A percentile compares a stretch with the other conserved stretches of the same genome.
Evolutionary conservation across 2,888 invertebrate genomes (phyloP).

Genomic region (Cephalotes varians): DNA sequence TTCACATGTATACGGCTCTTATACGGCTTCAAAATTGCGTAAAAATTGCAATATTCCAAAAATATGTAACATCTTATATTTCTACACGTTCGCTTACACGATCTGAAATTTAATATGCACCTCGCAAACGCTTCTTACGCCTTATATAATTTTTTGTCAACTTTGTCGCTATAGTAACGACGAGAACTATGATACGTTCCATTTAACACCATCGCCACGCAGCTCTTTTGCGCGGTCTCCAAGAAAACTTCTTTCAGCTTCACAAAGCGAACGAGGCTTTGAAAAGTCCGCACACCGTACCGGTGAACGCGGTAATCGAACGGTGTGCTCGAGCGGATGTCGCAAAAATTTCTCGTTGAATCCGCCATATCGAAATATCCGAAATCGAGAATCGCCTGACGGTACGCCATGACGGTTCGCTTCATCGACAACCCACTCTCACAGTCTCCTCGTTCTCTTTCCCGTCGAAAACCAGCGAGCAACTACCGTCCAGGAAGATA

Average conservation of each 20-base stretch:
- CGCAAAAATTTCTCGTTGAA: constrained; percentile 58
- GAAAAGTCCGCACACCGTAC: constrained; percentile 20
- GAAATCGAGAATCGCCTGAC: constrained; percentile 46
- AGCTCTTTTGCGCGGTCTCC: constrained; percentile 23
- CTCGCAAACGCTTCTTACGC: not conserved
- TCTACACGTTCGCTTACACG: not conserved
- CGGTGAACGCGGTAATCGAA: constrained; percentile 45
- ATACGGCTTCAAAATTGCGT: not conserved
- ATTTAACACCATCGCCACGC: constrained; percentile 37
- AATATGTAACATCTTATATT: not conserved
- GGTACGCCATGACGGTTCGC: constrained; percentile 1
- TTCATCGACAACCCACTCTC: not conserved
- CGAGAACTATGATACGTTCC: constrained; percentile 39
- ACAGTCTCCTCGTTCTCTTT: constrained; percentile 22
- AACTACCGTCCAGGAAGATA: constrained; percentile 60
- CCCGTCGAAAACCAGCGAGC: constrained; percentile 37
- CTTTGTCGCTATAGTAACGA: constrained; percentile 4
- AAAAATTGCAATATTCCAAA: not conserved
- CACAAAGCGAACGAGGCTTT: constrained; percentile 11
- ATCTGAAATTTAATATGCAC: not conserved
- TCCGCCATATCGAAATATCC: constrained; percentile 55
- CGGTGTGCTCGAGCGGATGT: constrained; percentile 18
- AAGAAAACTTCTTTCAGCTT: constrained; percentile 28
- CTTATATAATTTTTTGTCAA: constrained; percentile 8
- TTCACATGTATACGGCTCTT: not conserved